A percentile compares a stretch with the other conserved stretches of the same genome.
Evolutionary conservation across 2,797 vertebrate genomes (phyloP).

Genomic region (Leptatherina wallacei): DNA sequence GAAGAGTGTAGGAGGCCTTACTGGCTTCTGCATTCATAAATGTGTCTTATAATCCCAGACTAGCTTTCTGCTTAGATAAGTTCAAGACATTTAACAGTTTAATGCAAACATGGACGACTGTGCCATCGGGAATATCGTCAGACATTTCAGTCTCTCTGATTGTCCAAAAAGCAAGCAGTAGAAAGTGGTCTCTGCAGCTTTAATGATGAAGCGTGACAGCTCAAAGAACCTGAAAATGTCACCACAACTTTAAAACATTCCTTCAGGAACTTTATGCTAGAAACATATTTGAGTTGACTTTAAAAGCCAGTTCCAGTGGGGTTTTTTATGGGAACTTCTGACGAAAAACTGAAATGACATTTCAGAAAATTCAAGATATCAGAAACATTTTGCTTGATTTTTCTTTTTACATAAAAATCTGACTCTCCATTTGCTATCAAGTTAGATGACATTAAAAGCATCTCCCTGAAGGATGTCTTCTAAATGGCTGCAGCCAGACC

Average conservation of each 20-base stretch:
- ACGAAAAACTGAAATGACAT: conserved; percentile 44
- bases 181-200: conserved; percentile 23
- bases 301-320: conserved; percentile 29
- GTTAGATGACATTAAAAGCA: conserved; percentile 33
- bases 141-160: conserved; percentile 32
- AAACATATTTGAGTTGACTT: conserved; percentile 30
- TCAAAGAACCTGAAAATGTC: conserved; percentile 40
- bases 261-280: conserved; percentile 22
- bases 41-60: conserved; percentile 5
- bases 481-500: not conserved
- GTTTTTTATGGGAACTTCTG: conserved; percentile 40
- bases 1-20: not conserved
- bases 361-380: conserved; percentile 30
- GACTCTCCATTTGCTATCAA: conserved; percentile 17
- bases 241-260: conserved; percentile 47
- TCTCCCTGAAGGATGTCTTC: conserved; percentile 14
- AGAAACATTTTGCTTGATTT: conserved; percentile 13
- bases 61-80: not conserved
- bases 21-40: conserved; percentile 19
- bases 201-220: conserved; percentile 33
- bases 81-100: conserved; percentile 8
- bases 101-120: conserved; percentile 24
- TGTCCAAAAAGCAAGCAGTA: conserved; percentile 37
- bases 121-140: conserved; percentile 30
- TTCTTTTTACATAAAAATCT: conserved; percentile 43